Evolutionary conservation across 2,888 invertebrate genomes (phyloP), one percentile per base, ranked within the genome.

Genomic region (Agonum fuliginosum): DNA sequence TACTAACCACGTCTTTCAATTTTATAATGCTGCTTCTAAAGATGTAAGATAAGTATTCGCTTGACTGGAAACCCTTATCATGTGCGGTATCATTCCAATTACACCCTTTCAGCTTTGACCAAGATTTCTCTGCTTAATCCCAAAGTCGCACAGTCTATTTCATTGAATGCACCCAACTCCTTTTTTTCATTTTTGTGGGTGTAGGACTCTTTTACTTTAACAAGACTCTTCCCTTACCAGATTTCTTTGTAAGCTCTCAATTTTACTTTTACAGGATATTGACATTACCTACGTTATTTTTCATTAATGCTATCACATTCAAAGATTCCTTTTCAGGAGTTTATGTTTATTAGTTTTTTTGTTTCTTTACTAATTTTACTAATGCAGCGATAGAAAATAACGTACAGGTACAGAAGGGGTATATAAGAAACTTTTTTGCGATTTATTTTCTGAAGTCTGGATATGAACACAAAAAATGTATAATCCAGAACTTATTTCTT

Each of bases 91-190:
- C 58, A 62, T 62, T 62, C 30, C 67, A 41, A 67, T 67, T 67
- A 67, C 67, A 67, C 41, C 67, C 67, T 67, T 67, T 41, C 41
- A 67, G 67, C 67, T 67, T 67, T 67, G 37, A 67, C 41, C 67
- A 67, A 19, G 24, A 62, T 67, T 22, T 67, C 17, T 34, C 27
- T 67, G n/a, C 22, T 67, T 67, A 67, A 67, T 67, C 67, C 41
- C 5, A 37, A 12, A 67, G 67, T 62, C 62, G 34, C 17, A 17
- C 34, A 62, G 12, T 37, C 37, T 20, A 67, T 67, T 41, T 67
- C 67, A 67, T 12, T 67, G 20, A 67, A 67, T 41, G 27, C 67
- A 67, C 3, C 10, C 4, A 8, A 8, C 12, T 48, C 20, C 12
- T 22, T 41, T 67, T 41, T 67, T 67, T 41, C 67, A 67, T 67